Evolutionary conservation across 2,113 vertebrate genomes (phyloP), one percentile per base, ranked within the genome.

Genomic region (Myrmecobius fasciatus): DNA sequence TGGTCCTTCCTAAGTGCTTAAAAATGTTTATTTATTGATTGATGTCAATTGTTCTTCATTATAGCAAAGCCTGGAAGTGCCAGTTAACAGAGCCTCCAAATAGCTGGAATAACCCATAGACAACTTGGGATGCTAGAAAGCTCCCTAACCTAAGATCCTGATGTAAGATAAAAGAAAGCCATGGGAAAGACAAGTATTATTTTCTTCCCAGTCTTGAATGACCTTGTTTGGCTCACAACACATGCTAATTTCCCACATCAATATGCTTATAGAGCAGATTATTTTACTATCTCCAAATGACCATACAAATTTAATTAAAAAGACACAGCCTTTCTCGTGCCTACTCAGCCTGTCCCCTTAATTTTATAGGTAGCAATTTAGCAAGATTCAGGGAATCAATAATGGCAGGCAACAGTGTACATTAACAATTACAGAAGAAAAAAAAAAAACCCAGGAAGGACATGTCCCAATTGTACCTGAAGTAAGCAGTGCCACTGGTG

Each of bases 401-500:
- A 93, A 91, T 75, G 89, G 53, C 53, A 95, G 96, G 97, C 25
- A 89, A 88, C 60, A 95, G 0, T 93, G 91, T 91, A 48, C 91
- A 96, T 90, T 96, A 96, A 95, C 5, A 94, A 31, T 83, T 95
- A 91, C 89, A 95, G 36, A 97, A 96, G 67, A 97, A 95, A 67
- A 97, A 54, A n/a, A 83, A 97, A 54, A n/a, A 83, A 5, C 17
- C 67, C n/a, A 43, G n/a, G 17, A 0, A 52, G 92, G 94, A 95
- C 14, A 95, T 49, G 2, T 95, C 46, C 26, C 26, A 43, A 91
- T 93, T 95, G 89, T 20, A 95, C 96, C 49, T 51, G 95, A 96
- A 97, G 93, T 51, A 96, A 95, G 91, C 94, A 97, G 52, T 90
- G 96, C 91, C 97, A 96, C 97, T 97, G 98, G 93, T 53, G 89